Evolutionary conservation across 2,888 invertebrate species (phyloP).

Genomic region (Cristatella mucedo): DNA sequence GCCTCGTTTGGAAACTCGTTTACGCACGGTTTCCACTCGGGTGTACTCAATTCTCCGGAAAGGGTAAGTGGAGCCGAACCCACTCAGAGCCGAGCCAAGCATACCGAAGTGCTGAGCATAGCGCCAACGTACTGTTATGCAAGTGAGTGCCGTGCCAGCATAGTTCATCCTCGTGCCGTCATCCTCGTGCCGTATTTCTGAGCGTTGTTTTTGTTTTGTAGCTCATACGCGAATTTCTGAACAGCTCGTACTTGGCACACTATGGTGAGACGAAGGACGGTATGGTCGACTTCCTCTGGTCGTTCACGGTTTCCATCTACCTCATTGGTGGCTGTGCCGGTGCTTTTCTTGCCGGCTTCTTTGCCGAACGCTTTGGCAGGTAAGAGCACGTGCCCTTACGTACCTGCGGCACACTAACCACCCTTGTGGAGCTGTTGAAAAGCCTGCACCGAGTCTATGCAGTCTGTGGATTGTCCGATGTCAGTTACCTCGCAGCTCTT

Average conservation of each 20-base stretch:
- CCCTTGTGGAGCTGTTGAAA: no score
- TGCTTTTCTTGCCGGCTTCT: constrained; percentile 16
- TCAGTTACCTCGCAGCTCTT: no score
- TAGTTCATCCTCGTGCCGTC: no score
- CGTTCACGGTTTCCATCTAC: constrained; percentile 17
- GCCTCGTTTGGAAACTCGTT: constrained; percentile 62
- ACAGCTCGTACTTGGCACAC: constrained; percentile 48
- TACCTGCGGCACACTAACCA: no score
- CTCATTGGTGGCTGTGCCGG: constrained; percentile 17
- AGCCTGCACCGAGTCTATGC: background rate
- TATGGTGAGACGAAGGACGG: constrained; percentile 40
- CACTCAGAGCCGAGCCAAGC: no score
- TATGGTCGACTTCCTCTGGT: constrained; percentile 15
- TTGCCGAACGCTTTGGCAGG: constrained; percentile 17
- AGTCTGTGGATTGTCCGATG: no score
- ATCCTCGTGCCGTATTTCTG: no score
- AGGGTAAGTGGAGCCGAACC: constrained; percentile 49
- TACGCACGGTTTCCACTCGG: constrained; percentile 69
- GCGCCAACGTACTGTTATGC: no score
- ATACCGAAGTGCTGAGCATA: no score
- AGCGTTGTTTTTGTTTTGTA: constrained; percentile 10
- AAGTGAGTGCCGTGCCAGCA: no score
- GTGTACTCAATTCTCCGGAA: constrained; percentile 67
- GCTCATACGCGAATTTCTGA: constrained; percentile 53
- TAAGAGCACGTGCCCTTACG: no score